Conservation (phyloP, 2,113 vertebrate species). For the Charadrius vociferus region DNA sequence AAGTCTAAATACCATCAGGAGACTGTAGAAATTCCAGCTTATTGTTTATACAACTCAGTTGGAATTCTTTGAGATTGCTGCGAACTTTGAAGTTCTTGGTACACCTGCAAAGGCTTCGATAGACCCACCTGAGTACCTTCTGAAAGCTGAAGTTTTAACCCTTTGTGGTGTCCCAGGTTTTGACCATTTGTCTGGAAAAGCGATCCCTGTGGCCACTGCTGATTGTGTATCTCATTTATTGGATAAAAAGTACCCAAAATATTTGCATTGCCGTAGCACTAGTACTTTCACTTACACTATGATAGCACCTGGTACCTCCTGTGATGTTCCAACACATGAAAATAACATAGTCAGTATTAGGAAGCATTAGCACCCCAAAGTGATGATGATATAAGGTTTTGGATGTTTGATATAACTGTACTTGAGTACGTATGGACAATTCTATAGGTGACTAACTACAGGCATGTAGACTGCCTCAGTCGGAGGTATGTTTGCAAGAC, state of each 20-base stretch:
- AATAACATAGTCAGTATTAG: background rate
- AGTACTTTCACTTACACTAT: background rate
- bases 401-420: background rate
- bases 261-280: background rate
- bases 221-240: background rate
- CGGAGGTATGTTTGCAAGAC: background rate
- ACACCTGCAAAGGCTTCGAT: background rate
- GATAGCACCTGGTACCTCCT: background rate
- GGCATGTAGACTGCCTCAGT: background rate
- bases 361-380: background rate
- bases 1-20: background rate
- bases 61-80: background rate
- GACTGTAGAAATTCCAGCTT: background rate
- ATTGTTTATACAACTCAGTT: background rate
- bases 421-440: background rate
- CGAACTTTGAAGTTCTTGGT: background rate
- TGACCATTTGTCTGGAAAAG: background rate
- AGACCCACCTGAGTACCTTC: background rate
- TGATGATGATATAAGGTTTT: background rate
- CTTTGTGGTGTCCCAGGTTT: background rate
- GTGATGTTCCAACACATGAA: background rate
- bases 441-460: background rate
- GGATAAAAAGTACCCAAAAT: background rate
- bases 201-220: rapidly evolving
- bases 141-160: background rate